Base-by-base conservation (phyloP, 2,888 invertebrate species). In the Electrophaes corylata region DNA sequence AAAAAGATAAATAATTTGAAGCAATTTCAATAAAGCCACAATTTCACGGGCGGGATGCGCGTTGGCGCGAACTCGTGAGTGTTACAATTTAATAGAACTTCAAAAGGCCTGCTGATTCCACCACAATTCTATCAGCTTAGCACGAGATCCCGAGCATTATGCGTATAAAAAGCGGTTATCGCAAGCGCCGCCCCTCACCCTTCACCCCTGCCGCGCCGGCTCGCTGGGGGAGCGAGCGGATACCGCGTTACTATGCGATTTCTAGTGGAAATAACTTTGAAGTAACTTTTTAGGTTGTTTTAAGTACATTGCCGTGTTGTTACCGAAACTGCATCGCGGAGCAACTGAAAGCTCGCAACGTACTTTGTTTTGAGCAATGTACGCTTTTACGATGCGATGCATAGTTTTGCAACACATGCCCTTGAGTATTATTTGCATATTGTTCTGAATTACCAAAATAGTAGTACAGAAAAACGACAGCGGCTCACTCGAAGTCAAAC, bases 41-140 rank as follows among this genome's bases (percentile, higher is more conserved):
- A 90, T 91, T 91, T 90, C 85, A 88, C 86, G 82, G 82, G 76
- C 80, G 86, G 84, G 86, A 84, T 88, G 88, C 81, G 86, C 84
- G 87, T 84, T 87, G 88, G 88, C 83, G 86, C 85, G 87, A 84
- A 84, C 81, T 81, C 87, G 85, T 82, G 84, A 84, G 83, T 88
- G 88, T 83, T 88, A 87, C 89, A 86, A 91, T 90, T 89, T 91
- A 91, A 91, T 91, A 90, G 88, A 89, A 91, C 83, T 89, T 90
- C 89, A 90, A 91, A 90, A 86, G 91, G 88, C 84, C 85, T 86
- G 86, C 83, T 87, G 89, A 89, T 88, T 86, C 88, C 82, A 76
- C 86, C 89, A 87, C 91, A 90, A 91, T 91, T 91, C 91, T 88
- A 91, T 91, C 90, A 91, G 91, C 91, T 91, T 91, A 91, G 88